Evolutionary conservation across 1,140 invertebrate genomes (phyloP), one percentile per base, ranked within the genome.

Genomic region (Drosophila erecta): DNA sequence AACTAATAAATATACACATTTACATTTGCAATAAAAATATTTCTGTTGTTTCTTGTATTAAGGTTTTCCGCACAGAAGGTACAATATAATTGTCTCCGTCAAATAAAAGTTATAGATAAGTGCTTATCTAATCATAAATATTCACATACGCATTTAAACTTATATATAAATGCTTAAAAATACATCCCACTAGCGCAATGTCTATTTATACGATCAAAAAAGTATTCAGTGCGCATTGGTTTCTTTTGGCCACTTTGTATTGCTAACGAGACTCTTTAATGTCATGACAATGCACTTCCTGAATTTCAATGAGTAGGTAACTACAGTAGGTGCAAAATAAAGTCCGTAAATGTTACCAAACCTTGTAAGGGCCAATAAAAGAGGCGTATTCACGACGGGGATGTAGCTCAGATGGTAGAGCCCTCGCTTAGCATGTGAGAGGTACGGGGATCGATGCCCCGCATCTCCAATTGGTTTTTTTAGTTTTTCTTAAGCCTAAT

Each of bases 341-440:
- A 64, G 73, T 44, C 61, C 58, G 27, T 65, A 38, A 40, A n/a
- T 14, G 33, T 61, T 38, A 38, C n/a, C 22, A 49, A 51, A 43
- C 41, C 24, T 76, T 37, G n/a, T 69, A 14, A 43, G 17, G 27
- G 50, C 46, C 51, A 76, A 71, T 33, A 73, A 71, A 76, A 59
- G 35, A 49, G 6, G 7, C 1, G 0, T 4, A 38, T 14, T 4
- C 15, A 74, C 33, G 51, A 77, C 30, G 91, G 91, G 91, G 91
- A 92, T 91, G 95, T 96, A 96, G 95, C 95, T 96, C 95, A 96
- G 94, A 95, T 95, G 95, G 95, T 96, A 96, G 95, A 96, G 95
- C 95, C 95, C 95, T 96, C 95, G 95, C 95, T 96, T 96, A 96
- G 95, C 95, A 96, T 96, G 95, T 94, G 95, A 96, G 95, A 96